A percentile compares a stretch with the other conserved stretches of the same genome.
phyloP scores from a whole-genome alignment of 2,888 invertebrate genomes.

The Palloptera scutellata region DNA sequence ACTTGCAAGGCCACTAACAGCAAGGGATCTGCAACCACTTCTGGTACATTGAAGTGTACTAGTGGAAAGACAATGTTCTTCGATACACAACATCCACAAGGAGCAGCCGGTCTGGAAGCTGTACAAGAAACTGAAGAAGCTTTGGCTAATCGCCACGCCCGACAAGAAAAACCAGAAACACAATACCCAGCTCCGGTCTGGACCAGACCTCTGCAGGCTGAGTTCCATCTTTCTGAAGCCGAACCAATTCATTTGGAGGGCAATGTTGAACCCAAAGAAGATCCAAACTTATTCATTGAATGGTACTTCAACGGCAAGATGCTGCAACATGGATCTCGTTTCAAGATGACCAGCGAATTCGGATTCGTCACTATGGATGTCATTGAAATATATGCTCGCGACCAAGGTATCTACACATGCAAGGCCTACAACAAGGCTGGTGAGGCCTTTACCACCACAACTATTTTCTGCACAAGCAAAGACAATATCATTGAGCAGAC shows the following conservation, averaged over 20 bases:
- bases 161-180: slow-evolving; percentile 77
- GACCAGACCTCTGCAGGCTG: slow-evolving; percentile 81
- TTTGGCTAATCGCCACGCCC: slow-evolving; percentile 74
- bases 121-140: slow-evolving; percentile 90
- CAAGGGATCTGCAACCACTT: slow-evolving; percentile 88
- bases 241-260: slow-evolving; percentile 92
- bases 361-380: slow-evolving; percentile 96
- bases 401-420: slow-evolving; percentile 93
- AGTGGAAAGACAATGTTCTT: slow-evolving; percentile 80
- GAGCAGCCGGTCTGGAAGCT: slow-evolving; percentile 86
- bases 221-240: slow-evolving; percentile 82
- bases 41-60: slow-evolving; percentile 86
- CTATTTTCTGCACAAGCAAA: slow-evolving; percentile 83
- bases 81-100: slow-evolving; percentile 96
- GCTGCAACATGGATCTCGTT: slow-evolving; percentile 85
- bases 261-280: slow-evolving; percentile 92
- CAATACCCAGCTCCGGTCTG: slow-evolving; percentile 87
- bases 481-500: slow-evolving; percentile 86
- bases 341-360: slow-evolving; percentile 93
- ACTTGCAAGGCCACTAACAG: slow-evolving; percentile 89
- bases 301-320: slow-evolving; percentile 95
- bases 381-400: slow-evolving; percentile 89
- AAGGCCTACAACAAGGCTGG: slow-evolving; percentile 88
- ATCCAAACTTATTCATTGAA: slow-evolving; percentile 88
- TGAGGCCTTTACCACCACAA: slow-evolving; percentile 91